Percentiles rank a stretch among this genome's conserved stretches.
phyloP scores from a whole-genome alignment of 2,797 vertebrate genomes.

The Myiotriccus ornatus region DNA sequence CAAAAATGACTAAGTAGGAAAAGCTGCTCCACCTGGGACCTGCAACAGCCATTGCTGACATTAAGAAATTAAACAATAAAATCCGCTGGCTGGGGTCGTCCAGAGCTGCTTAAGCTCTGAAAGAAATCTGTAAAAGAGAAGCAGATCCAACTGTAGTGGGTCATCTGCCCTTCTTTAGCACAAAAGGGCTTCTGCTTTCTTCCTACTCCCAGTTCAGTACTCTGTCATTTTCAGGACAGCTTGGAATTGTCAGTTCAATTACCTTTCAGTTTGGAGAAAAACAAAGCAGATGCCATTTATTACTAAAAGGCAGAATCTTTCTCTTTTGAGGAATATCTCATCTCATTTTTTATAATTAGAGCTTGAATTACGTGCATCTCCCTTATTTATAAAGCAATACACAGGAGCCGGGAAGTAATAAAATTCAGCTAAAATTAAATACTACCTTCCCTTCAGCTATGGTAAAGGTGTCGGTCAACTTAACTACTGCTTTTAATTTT shows the following conservation, averaged over 20 bases:
- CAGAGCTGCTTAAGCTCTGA: neutral
- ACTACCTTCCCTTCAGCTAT: neutral
- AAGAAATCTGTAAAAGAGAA: conserved; percentile 15
- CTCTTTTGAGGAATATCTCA: neutral
- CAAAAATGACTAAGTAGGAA: neutral
- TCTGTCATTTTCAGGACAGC: conserved; percentile 50
- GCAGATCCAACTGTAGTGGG: neutral
- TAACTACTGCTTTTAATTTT: neutral
- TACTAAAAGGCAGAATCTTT: neutral
- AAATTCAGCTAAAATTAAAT: neutral
- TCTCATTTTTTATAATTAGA: neutral
- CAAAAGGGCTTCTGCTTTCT: conserved; percentile 48
- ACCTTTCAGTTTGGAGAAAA: conserved; percentile 31
- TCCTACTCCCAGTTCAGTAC: conserved; percentile 29
- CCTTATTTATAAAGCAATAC: neutral
- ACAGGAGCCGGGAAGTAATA: neutral
- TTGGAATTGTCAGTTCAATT: conserved; percentile 49
- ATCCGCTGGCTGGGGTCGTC: neutral
- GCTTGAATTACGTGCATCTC: neutral
- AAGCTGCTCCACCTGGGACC: neutral
- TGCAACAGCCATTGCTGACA: neutral
- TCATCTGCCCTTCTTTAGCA: conserved; percentile 3
- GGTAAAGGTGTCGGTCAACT: neutral
- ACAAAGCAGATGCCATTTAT: conserved; percentile 39
- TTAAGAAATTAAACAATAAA: conserved; percentile 12